A percentile compares a stretch with the other conserved stretches of the same genome.
Evolutionary conservation across 2,888 invertebrate genomes (phyloP).

Genomic region (Cataglyphis albicans): DNA sequence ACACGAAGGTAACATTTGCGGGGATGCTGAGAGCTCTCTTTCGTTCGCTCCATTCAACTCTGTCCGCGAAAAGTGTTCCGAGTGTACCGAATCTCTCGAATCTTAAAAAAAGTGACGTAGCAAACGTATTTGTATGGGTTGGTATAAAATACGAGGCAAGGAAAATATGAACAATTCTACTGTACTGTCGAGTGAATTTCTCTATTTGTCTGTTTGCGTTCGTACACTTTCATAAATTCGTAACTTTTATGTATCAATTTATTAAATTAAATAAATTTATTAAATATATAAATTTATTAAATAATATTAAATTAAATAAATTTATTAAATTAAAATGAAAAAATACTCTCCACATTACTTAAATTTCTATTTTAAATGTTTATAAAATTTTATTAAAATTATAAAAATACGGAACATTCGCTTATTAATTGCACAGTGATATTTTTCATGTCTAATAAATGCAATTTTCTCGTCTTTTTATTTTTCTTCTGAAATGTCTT

Average conservation of each 20-base stretch:
- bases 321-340: background rate
- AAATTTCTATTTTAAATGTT: background rate
- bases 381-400: no score
- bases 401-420: no score
- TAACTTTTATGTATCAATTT: background rate
- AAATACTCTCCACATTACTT: background rate
- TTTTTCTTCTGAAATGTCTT: background rate
- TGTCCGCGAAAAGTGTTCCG: conserved; percentile 27
- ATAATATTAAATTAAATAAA: background rate
- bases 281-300: background rate
- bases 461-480: background rate
- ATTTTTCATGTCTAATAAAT: background rate
- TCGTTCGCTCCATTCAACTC: conserved; percentile 38
- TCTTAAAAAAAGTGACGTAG: background rate
- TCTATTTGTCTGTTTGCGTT: background rate
- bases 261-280: background rate
- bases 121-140: background rate
- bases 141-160: background rate
- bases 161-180: background rate
- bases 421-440: background rate
- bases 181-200: background rate
- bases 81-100: conserved; percentile 17
- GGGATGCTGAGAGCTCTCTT: background rate
- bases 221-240: background rate
- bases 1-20: conserved; percentile 78